A percentile compares a stretch with the other conserved stretches of the same genome.
phyloP scores from a whole-genome alignment of 2,797 vertebrate species.

The Ctenopoma multispine region DNA sequence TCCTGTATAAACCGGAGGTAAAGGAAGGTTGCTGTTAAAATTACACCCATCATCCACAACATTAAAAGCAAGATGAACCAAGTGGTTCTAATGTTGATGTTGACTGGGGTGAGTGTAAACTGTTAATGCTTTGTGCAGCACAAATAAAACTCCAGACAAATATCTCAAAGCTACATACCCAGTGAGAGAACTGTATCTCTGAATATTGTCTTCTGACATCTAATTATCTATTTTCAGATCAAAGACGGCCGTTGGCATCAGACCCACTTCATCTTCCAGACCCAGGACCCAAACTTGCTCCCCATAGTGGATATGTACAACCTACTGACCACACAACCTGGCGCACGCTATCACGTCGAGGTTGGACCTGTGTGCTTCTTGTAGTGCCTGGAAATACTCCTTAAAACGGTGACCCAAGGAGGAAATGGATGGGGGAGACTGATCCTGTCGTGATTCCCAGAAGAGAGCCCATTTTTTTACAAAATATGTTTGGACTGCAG shows the following conservation, averaged over 20 bases:
- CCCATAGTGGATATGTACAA: slow-evolving; percentile 91
- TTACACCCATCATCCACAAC: no score
- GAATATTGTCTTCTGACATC: slow-evolving; percentile 8
- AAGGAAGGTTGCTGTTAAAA: no score
- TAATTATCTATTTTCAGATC: slow-evolving; percentile 79
- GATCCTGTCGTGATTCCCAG: slow-evolving; percentile 19
- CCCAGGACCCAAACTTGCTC: slow-evolving; percentile 91
- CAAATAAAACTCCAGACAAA: neutral
- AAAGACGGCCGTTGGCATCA: slow-evolving; percentile 93
- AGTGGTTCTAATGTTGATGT: no score
- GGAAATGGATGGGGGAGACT: neutral
- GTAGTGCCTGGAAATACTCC: slow-evolving; percentile 69
- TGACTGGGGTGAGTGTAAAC: no score
- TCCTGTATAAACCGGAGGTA: no score
- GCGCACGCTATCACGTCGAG: slow-evolving; percentile 91
- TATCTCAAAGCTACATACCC: neutral
- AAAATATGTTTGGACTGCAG: slow-evolving; percentile 79
- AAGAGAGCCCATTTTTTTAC: slow-evolving; percentile 14
- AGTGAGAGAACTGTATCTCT: neutral
- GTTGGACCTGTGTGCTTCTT: slow-evolving; percentile 95
- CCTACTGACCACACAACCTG: slow-evolving; percentile 84
- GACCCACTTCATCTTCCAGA: slow-evolving; percentile 92
- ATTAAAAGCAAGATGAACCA: no score
- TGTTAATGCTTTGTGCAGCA: neutral
- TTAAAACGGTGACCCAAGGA: slow-evolving; percentile 27